These are phyloP conservation scores for Atethmia centrago DNA, from an alignment of 2,888 invertebrate genomes.

Conservation along the genomic window DNA sequence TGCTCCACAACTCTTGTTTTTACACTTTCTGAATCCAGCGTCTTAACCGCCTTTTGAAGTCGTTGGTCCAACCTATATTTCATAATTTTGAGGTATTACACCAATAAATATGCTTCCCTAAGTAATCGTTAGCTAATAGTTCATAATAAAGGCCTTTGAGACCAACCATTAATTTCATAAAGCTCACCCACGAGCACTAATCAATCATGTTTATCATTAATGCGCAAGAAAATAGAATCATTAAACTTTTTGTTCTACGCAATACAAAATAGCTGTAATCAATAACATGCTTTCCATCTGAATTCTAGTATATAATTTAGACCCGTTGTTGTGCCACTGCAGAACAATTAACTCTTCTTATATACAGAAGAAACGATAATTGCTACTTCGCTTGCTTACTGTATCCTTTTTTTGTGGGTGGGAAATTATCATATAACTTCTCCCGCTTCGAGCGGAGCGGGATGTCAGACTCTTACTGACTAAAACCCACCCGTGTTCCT, in stretches of 20 bases:
- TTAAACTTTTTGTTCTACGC: conserved; percentile 50
- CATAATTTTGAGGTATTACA: no score
- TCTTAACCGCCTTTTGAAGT: no score
- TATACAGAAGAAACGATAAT: not conserved
- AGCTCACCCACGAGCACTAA: conserved; percentile 49
- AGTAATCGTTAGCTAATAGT: conserved; percentile 11
- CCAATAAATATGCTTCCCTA: not conserved
- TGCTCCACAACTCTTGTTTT: no score
- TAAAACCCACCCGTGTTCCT: no score
- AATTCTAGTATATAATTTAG: conserved; percentile 3
- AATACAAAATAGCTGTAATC: conserved; percentile 34
- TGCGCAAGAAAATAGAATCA: conserved; percentile 54
- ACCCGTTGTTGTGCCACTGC: not conserved
- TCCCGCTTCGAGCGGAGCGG: no score
- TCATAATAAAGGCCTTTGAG: conserved; percentile 5
- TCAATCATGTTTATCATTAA: conserved; percentile 59
- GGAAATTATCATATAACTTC: no score
- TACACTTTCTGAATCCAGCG: no score
- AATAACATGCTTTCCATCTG: conserved; percentile 22
- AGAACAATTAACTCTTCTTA: not conserved
- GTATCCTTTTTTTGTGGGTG: no score
- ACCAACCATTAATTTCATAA: conserved; percentile 30
- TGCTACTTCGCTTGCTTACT: not conserved
- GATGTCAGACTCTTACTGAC: no score
- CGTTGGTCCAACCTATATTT: no score